Percentiles rank a stretch among this genome's conserved stretches.
Evolutionary conservation across 2,888 invertebrate species (phyloP).

Genomic region (Xanthia icteritia): DNA sequence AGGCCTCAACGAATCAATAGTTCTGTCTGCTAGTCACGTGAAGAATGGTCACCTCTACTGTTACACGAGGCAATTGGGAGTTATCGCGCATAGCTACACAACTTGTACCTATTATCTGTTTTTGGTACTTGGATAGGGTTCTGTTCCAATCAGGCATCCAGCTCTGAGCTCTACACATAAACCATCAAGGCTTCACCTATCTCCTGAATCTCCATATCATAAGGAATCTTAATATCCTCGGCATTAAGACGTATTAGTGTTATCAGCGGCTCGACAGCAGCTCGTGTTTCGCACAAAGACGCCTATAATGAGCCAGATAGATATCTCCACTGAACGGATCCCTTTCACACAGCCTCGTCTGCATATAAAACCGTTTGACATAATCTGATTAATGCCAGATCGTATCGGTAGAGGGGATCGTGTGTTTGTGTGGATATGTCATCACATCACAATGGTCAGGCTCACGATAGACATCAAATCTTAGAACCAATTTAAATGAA

Average conservation of each 20-base stretch:
- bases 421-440: constrained; percentile 8
- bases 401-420: constrained; percentile 24
- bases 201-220: constrained; percentile 8
- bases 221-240: constrained; percentile 34
- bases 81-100: neutral
- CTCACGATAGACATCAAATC: constrained; percentile 15
- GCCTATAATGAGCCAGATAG: constrained; percentile 49
- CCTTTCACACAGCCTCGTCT: constrained; percentile 43
- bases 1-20: constrained; percentile 41
- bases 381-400: constrained; percentile 54
- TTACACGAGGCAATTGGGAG: neutral
- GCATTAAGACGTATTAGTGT: constrained; percentile 44
- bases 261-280: constrained; percentile 38
- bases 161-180: neutral
- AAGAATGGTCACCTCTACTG: neutral
- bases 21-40: neutral
- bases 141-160: neutral
- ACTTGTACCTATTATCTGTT: neutral
- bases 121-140: neutral
- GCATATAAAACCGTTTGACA: constrained; percentile 40
- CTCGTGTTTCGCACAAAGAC: constrained; percentile 54
- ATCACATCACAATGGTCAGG: constrained; percentile 5
- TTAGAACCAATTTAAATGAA: constrained; percentile 19
- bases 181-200: neutral
- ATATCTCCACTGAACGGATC: constrained; percentile 38